These are phyloP conservation scores for Brachylomia viminalis DNA, from an alignment of 2,888 invertebrate species.

Conservation along the genomic window DNA sequence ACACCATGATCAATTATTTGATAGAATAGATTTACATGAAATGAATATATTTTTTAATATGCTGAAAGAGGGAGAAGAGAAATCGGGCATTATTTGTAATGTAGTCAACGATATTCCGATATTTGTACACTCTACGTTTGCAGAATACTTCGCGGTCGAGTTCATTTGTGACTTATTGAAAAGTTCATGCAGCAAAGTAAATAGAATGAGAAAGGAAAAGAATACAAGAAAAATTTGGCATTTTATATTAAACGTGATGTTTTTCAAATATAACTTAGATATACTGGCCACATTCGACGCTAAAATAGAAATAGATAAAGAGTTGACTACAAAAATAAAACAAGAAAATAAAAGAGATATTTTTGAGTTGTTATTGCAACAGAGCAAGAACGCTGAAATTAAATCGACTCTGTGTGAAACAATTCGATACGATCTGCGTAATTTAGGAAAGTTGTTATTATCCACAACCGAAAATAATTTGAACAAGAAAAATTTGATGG, in stretches of 20 bases:
- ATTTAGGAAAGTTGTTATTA: slow-evolving; percentile 6
- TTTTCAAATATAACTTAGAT: slow-evolving; percentile 13
- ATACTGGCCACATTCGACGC: slow-evolving; percentile 14
- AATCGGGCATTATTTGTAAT: slow-evolving; percentile 17
- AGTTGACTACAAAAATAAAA: background rate
- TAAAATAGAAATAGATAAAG: slow-evolving; percentile 8
- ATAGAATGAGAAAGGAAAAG: background rate
- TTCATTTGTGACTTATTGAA: slow-evolving; percentile 24
- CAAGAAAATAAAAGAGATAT: background rate
- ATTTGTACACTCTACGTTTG: slow-evolving; percentile 12
- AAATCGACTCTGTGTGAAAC: slow-evolving; percentile 30
- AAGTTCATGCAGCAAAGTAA: background rate
- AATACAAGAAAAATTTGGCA: background rate
- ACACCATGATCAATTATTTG: background rate
- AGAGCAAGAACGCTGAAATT: slow-evolving; percentile 4
- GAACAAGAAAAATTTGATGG: slow-evolving; percentile 2
- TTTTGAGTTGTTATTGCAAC: slow-evolving; percentile 2
- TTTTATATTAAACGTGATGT: background rate
- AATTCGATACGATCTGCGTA: slow-evolving; percentile 1
- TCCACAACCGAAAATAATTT: background rate
- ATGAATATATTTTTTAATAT: background rate
- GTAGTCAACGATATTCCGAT: slow-evolving; percentile 21
- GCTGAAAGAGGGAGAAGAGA: slow-evolving; percentile 27
- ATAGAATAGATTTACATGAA: background rate
- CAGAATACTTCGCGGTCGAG: too few species aligned